Evolutionary conservation across 2,888 invertebrate genomes (phyloP), one percentile per base, ranked within the genome.

Genomic region (Timandra comae): DNA sequence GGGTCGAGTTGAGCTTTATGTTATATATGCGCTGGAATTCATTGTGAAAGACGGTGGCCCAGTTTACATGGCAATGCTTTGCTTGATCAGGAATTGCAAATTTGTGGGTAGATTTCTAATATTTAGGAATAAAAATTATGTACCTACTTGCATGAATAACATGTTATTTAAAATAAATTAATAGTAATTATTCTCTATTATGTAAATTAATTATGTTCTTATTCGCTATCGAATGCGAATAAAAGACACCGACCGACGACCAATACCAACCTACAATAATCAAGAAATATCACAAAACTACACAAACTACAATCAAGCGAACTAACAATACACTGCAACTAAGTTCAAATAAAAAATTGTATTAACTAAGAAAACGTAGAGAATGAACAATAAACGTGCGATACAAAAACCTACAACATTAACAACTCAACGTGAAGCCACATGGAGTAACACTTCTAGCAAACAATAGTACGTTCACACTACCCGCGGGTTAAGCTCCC

Each of bases 331-430:
- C n/a, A n/a, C n/a, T n/a, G n/a, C n/a, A n/a, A n/a, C n/a, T n/a
- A n/a, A 41, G 37, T 39, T 40, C 46, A 34, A 44, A 44, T 35
- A 39, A 36, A 46, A 38, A 49, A 49, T 39, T 38, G 31, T 43
- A 54, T 49, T 52, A 43, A 40, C 38, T 41, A 46, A 49, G 41
- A 38, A 52, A 46, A 39, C 40, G 36, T 43, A 50, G 43, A 37
- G 47, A 50, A 45, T 39, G 39, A 39, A 52, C 52, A 61, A 55
- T 56, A 56, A 56, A 43, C 45, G 36, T 43, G 46, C 41, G 36
- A 41, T 43, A 46, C 56, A 61, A 63, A 63, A 65, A 57, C 53
- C 52, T 46, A 43, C 35, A 49, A 52, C 59, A 59, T 67, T 63
- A 63, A 64, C 60, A 57, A 61, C 56, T 56, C 46, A 50, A 52